Evolutionary conservation across 2,113 vertebrate species (phyloP).

Genomic region (Plecotus auritus): DNA sequence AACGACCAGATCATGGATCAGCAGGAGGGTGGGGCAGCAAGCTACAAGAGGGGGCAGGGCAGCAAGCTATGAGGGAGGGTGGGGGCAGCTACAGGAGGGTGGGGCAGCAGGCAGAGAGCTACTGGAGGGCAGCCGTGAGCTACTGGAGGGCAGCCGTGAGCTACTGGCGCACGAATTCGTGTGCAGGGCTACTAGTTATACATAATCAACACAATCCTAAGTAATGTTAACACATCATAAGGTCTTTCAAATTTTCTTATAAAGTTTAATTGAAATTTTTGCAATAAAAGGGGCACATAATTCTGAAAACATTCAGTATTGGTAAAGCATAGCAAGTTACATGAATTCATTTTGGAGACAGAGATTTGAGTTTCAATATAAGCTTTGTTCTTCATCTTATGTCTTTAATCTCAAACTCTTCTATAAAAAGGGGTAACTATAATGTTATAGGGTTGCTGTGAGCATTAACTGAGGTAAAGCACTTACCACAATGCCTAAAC

Average conservation of each 20-base stretch:
- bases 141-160: too few species aligned
- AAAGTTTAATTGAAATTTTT: slow-evolving; percentile 31
- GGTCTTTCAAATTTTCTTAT: slow-evolving; percentile 29
- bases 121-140: too few species aligned
- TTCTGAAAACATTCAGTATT: slow-evolving; percentile 17
- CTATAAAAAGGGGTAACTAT: background rate
- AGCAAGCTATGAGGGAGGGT: too few species aligned
- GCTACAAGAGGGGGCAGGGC: too few species aligned
- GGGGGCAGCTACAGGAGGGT: too few species aligned
- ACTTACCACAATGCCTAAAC: background rate
- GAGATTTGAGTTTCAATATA: background rate
- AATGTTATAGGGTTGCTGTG: background rate
- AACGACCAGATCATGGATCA: too few species aligned
- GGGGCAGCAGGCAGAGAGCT: too few species aligned
- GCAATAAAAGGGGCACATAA: background rate
- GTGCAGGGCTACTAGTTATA: background rate
- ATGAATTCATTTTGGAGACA: background rate
- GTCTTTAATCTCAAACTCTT: background rate
- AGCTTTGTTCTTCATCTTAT: background rate
- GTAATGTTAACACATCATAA: background rate
- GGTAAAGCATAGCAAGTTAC: background rate
- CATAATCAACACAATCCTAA: background rate
- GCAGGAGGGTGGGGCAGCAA: too few species aligned
- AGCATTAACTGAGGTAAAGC: background rate
- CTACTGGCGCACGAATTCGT: too few species aligned